Evolutionary conservation across 2,113 vertebrate species (phyloP).

Genomic region (Rhineura floridana): DNA sequence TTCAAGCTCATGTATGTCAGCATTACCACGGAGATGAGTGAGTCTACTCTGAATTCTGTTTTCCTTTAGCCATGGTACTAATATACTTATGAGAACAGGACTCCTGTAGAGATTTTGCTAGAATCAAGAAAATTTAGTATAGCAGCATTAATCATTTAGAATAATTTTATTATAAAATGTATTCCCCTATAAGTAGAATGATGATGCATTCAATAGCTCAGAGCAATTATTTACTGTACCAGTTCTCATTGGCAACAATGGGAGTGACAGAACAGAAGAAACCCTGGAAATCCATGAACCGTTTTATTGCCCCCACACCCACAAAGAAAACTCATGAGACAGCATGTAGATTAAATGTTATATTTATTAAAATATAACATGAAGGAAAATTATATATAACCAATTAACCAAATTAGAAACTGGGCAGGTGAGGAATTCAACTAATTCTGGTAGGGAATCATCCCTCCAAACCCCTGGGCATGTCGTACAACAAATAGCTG

Average conservation of each 20-base stretch:
- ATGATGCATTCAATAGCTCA: neutral
- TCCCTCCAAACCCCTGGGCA: no score
- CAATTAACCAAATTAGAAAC: no score
- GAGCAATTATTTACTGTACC: neutral
- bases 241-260: neutral
- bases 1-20: neutral
- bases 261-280: neutral
- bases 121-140: neutral
- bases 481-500: no score
- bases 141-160: neutral
- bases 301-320: no score
- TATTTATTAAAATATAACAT: no score
- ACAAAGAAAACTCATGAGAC: no score
- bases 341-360: no score
- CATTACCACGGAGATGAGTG: neutral
- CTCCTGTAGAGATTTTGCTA: neutral
- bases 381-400: no score
- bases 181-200: neutral
- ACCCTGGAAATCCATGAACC: neutral
- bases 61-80: neutral
- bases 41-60: neutral
- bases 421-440: no score
- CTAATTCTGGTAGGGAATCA: no score
- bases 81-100: neutral
- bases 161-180: conserved; percentile 20